Percentiles rank a stretch among this genome's conserved stretches.
These are phyloP conservation scores for Ciconia nigra DNA, from an alignment of 2,797 vertebrate species.

Conservation along the genomic window DNA sequence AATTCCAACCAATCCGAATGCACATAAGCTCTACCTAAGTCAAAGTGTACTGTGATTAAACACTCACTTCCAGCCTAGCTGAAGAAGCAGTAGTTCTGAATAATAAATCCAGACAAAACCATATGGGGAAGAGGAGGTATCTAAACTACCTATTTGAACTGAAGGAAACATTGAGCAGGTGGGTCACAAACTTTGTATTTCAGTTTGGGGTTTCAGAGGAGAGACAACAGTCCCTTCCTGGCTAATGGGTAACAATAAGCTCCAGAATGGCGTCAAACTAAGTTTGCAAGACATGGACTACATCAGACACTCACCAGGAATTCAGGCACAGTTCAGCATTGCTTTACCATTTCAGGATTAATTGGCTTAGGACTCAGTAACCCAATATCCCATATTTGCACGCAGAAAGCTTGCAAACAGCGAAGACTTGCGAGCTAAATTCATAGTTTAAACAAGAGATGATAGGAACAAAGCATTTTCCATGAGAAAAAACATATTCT, in stretches of 20 bases:
- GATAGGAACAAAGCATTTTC: not conserved
- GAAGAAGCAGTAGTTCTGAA: not conserved
- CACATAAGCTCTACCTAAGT: not conserved
- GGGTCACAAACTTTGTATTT: not conserved
- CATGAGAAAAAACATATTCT: not conserved
- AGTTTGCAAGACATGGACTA: not conserved
- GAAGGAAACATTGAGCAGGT: not conserved
- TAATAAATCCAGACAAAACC: not conserved
- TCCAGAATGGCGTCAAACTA: not conserved
- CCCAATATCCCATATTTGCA: not conserved
- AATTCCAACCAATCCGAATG: not conserved
- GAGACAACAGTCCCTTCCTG: not conserved
- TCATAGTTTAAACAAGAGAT: not conserved
- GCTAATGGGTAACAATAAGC: not conserved
- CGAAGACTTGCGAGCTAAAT: not conserved
- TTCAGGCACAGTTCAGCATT: not conserved
- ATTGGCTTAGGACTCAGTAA: not conserved
- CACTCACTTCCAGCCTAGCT: not conserved
- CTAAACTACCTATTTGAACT: not conserved
- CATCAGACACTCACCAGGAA: not conserved
- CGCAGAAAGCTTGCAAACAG: not conserved
- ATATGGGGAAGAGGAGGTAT: not conserved
- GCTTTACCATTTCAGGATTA: not conserved
- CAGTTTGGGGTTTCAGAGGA: not conserved
- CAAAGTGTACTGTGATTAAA: not conserved